A percentile compares a stretch with the other conserved stretches of the same genome.
phyloP scores from a whole-genome alignment of 2,888 invertebrate genomes.

The Reticulitermes lucifugus region DNA sequence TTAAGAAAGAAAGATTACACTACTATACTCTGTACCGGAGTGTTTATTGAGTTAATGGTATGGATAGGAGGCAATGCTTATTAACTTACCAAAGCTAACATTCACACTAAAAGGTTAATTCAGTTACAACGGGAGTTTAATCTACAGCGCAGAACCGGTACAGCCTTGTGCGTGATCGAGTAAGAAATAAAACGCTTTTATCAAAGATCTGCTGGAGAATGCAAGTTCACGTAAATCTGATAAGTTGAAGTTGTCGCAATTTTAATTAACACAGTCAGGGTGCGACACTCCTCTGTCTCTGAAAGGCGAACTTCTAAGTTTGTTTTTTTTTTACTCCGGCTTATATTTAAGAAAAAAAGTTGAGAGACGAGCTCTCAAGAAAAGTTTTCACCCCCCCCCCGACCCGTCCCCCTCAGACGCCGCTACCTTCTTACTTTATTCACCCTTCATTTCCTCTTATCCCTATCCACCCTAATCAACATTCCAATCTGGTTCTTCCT shows the following conservation, averaged over 20 bases:
- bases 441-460: constrained; percentile 58
- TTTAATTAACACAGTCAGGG: constrained; percentile 42
- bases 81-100: constrained; percentile 31
- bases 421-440: constrained; percentile 54
- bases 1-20: too few relatives aligned
- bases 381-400: constrained; percentile 55
- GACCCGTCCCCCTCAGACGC: constrained; percentile 47
- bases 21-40: not conserved
- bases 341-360: constrained; percentile 48
- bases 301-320: not conserved
- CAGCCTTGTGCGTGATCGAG: not conserved
- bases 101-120: constrained; percentile 30
- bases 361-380: constrained; percentile 47
- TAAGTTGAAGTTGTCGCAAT: constrained; percentile 42
- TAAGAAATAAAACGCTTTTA: not conserved
- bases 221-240: constrained; percentile 15
- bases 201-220: not conserved
- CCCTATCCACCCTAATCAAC: constrained; percentile 53
- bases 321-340: not conserved
- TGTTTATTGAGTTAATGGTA: constrained; percentile 28
- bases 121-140: constrained; percentile 19
- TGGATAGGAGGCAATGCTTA: constrained; percentile 7
- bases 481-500: constrained; percentile 51
- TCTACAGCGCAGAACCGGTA: not conserved
- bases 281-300: not conserved